Evolutionary conservation across 2,888 invertebrate species (phyloP).

Genomic region (Drosophila histrio): DNA sequence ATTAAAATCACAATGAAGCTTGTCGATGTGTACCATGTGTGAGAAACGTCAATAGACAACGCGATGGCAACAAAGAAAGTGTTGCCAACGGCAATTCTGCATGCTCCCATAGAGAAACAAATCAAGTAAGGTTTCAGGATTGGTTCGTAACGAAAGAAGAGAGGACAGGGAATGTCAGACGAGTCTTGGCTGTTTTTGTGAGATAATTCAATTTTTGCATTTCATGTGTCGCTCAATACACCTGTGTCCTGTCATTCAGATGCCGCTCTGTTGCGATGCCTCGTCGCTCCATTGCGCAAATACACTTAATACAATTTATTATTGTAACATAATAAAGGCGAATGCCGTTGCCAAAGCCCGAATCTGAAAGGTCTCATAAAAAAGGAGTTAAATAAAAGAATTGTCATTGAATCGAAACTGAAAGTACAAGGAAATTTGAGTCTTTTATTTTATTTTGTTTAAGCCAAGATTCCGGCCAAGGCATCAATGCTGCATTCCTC

Average conservation of each 20-base stretch:
- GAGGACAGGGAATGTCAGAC: conserved; percentile 15
- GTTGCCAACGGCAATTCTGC: conserved; percentile 26
- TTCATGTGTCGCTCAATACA: conserved; percentile 47
- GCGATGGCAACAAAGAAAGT: neutral
- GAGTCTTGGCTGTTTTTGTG: conserved; percentile 30
- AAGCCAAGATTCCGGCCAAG: neutral
- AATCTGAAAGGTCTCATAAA: conserved; percentile 17
- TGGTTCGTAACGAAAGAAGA: neutral
- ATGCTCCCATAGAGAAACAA: neutral
- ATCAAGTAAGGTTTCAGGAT: neutral
- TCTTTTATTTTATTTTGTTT: conserved; percentile 3
- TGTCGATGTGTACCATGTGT: neutral
- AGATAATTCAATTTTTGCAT: conserved; percentile 61
- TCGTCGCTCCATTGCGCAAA: conserved; percentile 33
- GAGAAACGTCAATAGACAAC: conserved; percentile 1
- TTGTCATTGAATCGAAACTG: conserved; percentile 62
- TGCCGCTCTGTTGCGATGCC: neutral
- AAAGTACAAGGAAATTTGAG: conserved; percentile 58
- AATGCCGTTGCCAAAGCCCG: conserved; percentile 12
- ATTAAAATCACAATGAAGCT: conserved; percentile 44
- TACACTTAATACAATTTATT: conserved; percentile 68
- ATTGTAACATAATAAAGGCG: conserved; percentile 59
- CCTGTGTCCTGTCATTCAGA: conserved; percentile 47
- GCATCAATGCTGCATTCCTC: conserved; percentile 34
- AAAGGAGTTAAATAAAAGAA: conserved; percentile 59